phyloP scores from a whole-genome alignment of 1,140 invertebrate species.

The Bombus consobrinus region DNA sequence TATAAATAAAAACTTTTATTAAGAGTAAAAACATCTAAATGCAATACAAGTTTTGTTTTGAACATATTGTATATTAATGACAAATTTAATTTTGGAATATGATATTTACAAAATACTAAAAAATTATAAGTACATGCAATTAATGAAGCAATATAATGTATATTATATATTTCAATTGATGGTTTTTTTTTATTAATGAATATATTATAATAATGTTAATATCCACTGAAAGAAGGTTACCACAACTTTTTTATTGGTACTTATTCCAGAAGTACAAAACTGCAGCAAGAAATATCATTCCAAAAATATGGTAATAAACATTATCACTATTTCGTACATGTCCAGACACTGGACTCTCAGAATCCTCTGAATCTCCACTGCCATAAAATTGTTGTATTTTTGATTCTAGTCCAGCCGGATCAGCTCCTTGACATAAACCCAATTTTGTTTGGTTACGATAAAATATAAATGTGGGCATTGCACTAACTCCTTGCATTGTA shows the following conservation, averaged over 20 bases:
- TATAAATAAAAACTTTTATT: slow-evolving; percentile 31
- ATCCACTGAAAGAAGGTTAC: slow-evolving; percentile 47
- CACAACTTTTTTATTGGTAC: slow-evolving; percentile 54
- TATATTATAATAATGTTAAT: slow-evolving; percentile 31
- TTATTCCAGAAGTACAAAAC: slow-evolving; percentile 78
- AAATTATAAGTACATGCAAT: slow-evolving; percentile 46
- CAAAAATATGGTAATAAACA: slow-evolving; percentile 75
- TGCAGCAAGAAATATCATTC: slow-evolving; percentile 73
- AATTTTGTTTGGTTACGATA: slow-evolving; percentile 93
- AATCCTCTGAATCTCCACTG: slow-evolving; percentile 85
- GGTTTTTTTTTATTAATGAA: slow-evolving; percentile 18
- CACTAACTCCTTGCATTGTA: slow-evolving; percentile 91
- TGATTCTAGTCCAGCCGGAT: slow-evolving; percentile 90
- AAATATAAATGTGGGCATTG: slow-evolving; percentile 99
- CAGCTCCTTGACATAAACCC: slow-evolving; percentile 92
- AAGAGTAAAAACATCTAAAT: slow-evolving; percentile 7
- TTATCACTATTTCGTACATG: slow-evolving; percentile 86
- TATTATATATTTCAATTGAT: background rate
- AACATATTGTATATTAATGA: background rate
- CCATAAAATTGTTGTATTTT: slow-evolving; percentile 96
- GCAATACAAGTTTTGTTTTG: slow-evolving; percentile 12
- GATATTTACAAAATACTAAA: slow-evolving; percentile 29
- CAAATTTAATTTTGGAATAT: background rate
- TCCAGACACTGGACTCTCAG: slow-evolving; percentile 86
- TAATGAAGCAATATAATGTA: slow-evolving; percentile 16